phyloP scores from a whole-genome alignment of 2,888 invertebrate species.

The Orchesella flavescens region DNA sequence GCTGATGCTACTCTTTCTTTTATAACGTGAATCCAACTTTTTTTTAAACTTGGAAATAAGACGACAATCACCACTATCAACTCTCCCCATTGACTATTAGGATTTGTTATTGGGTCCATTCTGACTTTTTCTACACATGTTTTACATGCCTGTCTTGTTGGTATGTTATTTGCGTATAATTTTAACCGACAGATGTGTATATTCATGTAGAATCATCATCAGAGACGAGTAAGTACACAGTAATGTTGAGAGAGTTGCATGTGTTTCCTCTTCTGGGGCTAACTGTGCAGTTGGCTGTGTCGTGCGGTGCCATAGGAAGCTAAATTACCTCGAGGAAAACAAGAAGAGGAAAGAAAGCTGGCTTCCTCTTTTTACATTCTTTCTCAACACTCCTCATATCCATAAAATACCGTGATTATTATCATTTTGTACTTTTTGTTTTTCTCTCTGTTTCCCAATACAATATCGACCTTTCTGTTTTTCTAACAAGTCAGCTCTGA shows the following conservation, averaged over 20 bases:
- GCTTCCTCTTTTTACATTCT: constrained; percentile 50
- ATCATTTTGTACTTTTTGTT: constrained; percentile 29
- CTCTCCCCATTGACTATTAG: constrained; percentile 32
- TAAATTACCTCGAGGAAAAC: constrained; percentile 11
- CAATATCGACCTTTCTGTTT: constrained; percentile 15
- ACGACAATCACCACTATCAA: constrained; percentile 48
- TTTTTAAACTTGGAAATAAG: constrained; percentile 36
- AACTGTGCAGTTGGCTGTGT: constrained; percentile 27
- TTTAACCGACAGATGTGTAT: not conserved
- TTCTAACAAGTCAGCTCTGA: constrained; percentile 19
- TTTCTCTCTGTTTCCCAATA: constrained; percentile 14
- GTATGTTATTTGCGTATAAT: constrained; percentile 9
- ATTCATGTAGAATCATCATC: not conserved
- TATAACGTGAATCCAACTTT: constrained; percentile 34
- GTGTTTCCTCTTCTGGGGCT: constrained; percentile 41
- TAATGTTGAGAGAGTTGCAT: constrained; percentile 20
- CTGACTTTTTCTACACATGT: constrained; percentile 49
- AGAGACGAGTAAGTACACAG: not conserved
- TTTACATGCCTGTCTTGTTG: constrained; percentile 18
- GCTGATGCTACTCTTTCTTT: constrained; percentile 16
- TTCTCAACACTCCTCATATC: constrained; percentile 45
- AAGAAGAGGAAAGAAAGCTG: constrained; percentile 44
- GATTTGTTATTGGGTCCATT: constrained; percentile 57
- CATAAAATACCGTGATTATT: constrained; percentile 55
- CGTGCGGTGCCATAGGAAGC: constrained; percentile 49